Base-by-base conservation (phyloP, 2,113 vertebrate genomes). In the Junco hyemalis region DNA sequence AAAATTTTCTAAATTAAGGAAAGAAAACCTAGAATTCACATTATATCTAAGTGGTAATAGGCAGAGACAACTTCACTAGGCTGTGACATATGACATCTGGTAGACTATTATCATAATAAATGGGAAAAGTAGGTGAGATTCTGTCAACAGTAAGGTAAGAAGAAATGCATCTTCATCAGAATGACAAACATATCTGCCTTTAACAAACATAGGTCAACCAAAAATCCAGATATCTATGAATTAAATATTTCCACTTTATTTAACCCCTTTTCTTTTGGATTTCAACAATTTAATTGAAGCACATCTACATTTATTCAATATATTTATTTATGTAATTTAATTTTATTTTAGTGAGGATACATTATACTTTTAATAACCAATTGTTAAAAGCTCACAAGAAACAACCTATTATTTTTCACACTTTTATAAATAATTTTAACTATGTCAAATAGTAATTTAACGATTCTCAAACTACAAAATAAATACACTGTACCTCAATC, bases 51-150 rank as follows among this genome's bases (percentile, higher is more conserved):
- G 61, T 50, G 93, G 74, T 71, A 96, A 89, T 91, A 93, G 85
- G 71, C 48, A 94, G 23, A 95, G 92, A 96, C 91, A 97, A 96
- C 96, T 81, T 96, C 92, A 95, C 74, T 91, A 95, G 80, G 89
- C 86, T 96, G 90, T 92, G 76, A 91, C 87, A 96, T 93, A 93
- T 91, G 93, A 97, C 95, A 96, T 93, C 68, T 85, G 95, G 88
- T 87, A 95, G 91, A 91, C 94, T 95, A 91, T 97, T 97, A 97
- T 95, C 91, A 97, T 97, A 97, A 95, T 96, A 97, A 97, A 97
- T 97, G 94, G 80, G 72, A 96, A 96, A 97, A 91, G 94, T 50
- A 95, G 79, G 83, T 88, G 84, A 94, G 64, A 96, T 74, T 88
- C 95, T 97, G 93, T 97, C 97, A 98, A 96, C 76, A 94, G 89